These are phyloP conservation scores for Leucoma salicis DNA, from an alignment of 2,888 invertebrate genomes.

Conservation along the genomic window DNA sequence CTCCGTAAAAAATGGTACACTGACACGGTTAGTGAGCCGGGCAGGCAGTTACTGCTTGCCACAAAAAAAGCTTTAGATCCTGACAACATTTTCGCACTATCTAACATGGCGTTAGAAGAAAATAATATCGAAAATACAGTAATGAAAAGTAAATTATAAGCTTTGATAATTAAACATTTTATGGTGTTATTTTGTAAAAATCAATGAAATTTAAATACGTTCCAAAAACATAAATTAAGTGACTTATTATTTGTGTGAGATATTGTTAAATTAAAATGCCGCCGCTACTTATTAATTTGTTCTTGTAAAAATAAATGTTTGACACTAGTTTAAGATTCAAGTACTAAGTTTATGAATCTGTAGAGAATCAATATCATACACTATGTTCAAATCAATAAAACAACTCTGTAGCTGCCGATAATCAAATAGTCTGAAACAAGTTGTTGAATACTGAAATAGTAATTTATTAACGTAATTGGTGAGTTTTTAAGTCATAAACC, in stretches of 20 bases:
- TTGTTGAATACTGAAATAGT: no score
- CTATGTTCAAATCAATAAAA: no score
- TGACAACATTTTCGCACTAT: constrained; percentile 94
- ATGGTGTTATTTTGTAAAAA: constrained; percentile 5
- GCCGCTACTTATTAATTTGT: background rate
- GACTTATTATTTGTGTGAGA: background rate
- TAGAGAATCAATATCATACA: no score
- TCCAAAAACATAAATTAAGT: background rate
- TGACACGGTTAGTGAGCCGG: constrained; percentile 91
- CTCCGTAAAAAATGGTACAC: constrained; percentile 93
- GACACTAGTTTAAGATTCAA: background rate
- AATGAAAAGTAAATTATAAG: constrained; percentile 67
- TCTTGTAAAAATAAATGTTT: background rate
- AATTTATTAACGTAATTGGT: no score
- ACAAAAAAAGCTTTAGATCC: constrained; percentile 96
- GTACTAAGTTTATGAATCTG: background rate
- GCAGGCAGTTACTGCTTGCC: constrained; percentile 88
- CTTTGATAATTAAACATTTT: no score
- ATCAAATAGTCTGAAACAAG: no score
- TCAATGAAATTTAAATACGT: no score
- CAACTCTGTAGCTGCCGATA: no score
- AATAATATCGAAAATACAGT: constrained; percentile 19
- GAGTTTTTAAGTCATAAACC: no score
- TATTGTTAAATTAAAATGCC: background rate
- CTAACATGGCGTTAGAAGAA: constrained; percentile 84